phyloP scores from a whole-genome alignment of 2,888 invertebrate genomes.

The Leptura quadrifasciata region DNA sequence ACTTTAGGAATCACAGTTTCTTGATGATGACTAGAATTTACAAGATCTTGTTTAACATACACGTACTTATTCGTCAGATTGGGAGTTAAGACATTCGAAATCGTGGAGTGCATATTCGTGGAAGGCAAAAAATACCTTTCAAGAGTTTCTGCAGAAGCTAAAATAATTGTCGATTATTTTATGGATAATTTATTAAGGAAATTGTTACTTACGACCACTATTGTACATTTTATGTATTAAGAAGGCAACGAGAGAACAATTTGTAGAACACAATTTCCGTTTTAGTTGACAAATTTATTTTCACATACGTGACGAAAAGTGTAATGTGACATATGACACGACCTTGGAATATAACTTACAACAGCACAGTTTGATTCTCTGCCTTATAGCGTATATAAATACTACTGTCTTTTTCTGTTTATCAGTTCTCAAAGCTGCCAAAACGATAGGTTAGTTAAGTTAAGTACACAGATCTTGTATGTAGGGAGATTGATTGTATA shows the following conservation, averaged over 20 bases:
- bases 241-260: background rate
- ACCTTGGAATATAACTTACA: no score
- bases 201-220: constrained; percentile 14
- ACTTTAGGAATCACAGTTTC: constrained; percentile 60
- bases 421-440: no score
- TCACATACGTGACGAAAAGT: background rate
- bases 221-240: constrained; percentile 25
- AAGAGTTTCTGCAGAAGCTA: background rate
- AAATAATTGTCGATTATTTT: background rate
- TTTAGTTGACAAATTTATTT: background rate
- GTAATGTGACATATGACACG: background rate
- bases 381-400: no score
- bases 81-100: background rate
- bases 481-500: no score
- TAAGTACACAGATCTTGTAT: no score
- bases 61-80: constrained; percentile 46
- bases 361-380: no score
- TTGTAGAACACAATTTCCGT: background rate
- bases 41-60: constrained; percentile 51
- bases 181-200: background rate
- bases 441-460: no score
- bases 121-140: background rate
- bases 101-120: background rate
- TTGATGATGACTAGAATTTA: constrained; percentile 8
- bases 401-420: no score